Conservation (phyloP, 2,888 invertebrate species). For the Drosophila acutilabella region DNA sequence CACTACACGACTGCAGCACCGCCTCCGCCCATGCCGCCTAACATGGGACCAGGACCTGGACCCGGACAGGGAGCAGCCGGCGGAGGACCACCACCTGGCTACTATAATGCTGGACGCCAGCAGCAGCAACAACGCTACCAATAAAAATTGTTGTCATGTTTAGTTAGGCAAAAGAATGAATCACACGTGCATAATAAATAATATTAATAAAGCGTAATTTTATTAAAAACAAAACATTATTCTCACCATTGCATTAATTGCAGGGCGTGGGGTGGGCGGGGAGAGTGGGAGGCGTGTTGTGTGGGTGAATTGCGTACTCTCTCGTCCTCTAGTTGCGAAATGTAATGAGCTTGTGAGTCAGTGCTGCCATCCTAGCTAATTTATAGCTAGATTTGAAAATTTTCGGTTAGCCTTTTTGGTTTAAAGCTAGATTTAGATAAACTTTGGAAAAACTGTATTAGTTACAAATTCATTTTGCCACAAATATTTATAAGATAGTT, state of each 20-base stretch:
- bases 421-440: no score
- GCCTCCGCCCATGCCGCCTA: conserved; percentile 61
- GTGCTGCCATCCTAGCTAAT: no score
- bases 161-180: conserved; percentile 14
- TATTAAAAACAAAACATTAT: conserved; percentile 66
- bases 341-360: conserved; percentile 30
- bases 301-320: conserved; percentile 13
- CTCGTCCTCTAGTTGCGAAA: conserved; percentile 23
- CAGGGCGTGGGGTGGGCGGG: conserved; percentile 15
- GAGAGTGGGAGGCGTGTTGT: neutral
- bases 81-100: conserved; percentile 38
- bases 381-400: no score
- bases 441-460: no score
- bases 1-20: conserved; percentile 60
- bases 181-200: conserved; percentile 39
- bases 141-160: conserved; percentile 28
- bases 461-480: no score
- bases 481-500: no score
- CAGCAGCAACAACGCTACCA: conserved; percentile 63
- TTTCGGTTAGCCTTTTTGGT: no score
- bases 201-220: conserved; percentile 77
- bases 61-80: conserved; percentile 33
- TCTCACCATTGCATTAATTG: conserved; percentile 35
- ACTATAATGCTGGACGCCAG: conserved; percentile 60
- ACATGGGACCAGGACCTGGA: conserved; percentile 26